Evolutionary conservation across 2,797 vertebrate species (phyloP).

Genomic region (Anableps anableps): DNA sequence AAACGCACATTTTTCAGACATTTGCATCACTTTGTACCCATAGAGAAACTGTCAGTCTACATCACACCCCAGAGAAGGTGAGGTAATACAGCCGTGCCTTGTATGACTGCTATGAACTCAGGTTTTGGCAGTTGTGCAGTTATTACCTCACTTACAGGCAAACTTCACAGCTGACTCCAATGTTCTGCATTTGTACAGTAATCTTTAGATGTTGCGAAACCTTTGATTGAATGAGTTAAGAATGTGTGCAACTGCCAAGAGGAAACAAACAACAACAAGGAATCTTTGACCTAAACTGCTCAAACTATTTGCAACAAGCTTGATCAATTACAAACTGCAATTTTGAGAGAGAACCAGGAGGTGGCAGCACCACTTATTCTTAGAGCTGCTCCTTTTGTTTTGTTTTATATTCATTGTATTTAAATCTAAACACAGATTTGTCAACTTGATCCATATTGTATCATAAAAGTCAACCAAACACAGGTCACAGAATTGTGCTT

Average conservation of each 20-base stretch:
- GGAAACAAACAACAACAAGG: slow-evolving; percentile 31
- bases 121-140: slow-evolving; percentile 42
- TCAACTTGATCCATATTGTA: neutral
- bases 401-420: neutral
- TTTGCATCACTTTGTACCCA: slow-evolving; percentile 23
- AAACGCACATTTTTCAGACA: slow-evolving; percentile 16
- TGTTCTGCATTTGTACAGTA: slow-evolving; percentile 17
- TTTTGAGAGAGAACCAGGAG: slow-evolving; percentile 59
- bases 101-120: slow-evolving; percentile 41
- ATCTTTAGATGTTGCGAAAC: slow-evolving; percentile 34
- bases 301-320: slow-evolving; percentile 12
- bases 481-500: slow-evolving; percentile 6
- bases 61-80: slow-evolving; percentile 40
- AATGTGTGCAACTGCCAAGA: slow-evolving; percentile 18
- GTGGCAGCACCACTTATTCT: slow-evolving; percentile 66
- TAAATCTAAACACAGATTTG: neutral
- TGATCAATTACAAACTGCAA: slow-evolving; percentile 45
- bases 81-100: slow-evolving; percentile 54
- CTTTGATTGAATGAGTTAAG: slow-evolving; percentile 35
- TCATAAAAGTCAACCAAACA: slow-evolving; percentile 1
- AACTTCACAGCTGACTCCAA: slow-evolving; percentile 24
- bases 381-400: neutral
- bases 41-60: slow-evolving; percentile 23
- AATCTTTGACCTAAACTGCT: slow-evolving; percentile 16
- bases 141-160: slow-evolving; percentile 43